A percentile compares a stretch with the other conserved stretches of the same genome.
Conservation (phyloP, 2,888 invertebrate genomes). For the Dioctria rufipes region DNA sequence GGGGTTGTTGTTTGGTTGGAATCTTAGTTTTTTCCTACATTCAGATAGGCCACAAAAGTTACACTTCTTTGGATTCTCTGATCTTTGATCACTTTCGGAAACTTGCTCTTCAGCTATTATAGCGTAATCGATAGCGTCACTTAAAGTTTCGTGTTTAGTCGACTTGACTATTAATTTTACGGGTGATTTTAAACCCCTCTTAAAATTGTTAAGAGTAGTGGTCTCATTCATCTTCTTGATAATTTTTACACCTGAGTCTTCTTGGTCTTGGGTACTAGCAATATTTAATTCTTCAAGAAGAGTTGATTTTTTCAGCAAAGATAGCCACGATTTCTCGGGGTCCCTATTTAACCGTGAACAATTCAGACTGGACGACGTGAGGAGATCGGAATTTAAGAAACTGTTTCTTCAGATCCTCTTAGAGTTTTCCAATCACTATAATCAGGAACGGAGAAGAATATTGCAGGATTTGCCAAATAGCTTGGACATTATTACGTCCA, state of each 20-base stretch:
- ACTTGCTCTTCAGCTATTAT: background rate
- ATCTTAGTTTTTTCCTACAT: background rate
- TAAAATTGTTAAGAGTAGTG: background rate
- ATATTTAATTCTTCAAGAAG: conserved; percentile 16
- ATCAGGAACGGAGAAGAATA: too few relatives aligned
- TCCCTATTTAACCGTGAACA: background rate
- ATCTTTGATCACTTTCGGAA: background rate
- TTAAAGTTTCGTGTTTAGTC: background rate
- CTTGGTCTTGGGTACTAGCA: background rate
- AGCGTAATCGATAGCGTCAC: background rate
- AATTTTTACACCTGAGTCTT: background rate
- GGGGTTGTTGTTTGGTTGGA: too few relatives aligned
- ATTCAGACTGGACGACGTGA: background rate
- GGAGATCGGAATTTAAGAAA: too few relatives aligned
- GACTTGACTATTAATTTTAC: background rate
- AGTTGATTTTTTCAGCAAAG: conserved; percentile 5
- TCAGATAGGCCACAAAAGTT: background rate
- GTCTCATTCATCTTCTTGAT: background rate
- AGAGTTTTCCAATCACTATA: conserved; percentile 1
- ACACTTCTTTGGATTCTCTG: background rate
- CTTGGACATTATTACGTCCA: background rate
- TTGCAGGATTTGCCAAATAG: too few relatives aligned
- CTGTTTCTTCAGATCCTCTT: too few relatives aligned
- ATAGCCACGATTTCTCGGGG: background rate
- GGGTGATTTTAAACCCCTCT: background rate